These are phyloP conservation scores for Rhynchophorus ferrugineus DNA, from an alignment of 1,140 invertebrate species.

Conservation along the genomic window DNA sequence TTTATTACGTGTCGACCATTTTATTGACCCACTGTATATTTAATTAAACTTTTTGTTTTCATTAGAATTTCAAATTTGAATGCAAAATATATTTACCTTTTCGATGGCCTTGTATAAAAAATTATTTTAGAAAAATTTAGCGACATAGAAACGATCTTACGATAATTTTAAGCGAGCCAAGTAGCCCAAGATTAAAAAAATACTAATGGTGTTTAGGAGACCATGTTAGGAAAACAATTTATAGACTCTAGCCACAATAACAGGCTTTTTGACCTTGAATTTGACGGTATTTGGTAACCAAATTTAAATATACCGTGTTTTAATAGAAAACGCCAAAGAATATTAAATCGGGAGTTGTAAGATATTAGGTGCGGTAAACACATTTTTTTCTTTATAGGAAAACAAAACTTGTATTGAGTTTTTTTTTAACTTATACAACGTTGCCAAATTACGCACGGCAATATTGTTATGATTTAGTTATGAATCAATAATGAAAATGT, in stretches of 20 bases:
- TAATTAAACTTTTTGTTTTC: no score
- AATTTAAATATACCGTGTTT: slow-evolving; percentile 9
- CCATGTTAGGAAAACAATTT: slow-evolving; percentile 5
- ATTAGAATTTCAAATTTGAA: no score
- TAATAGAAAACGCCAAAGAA: slow-evolving; percentile 9
- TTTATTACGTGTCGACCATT: no score
- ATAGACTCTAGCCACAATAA: slow-evolving; percentile 6
- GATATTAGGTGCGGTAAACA: neutral
- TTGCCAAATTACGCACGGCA: neutral
- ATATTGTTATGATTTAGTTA: no score
- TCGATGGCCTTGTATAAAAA: no score
- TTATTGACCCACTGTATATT: no score
- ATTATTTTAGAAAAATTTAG: no score
- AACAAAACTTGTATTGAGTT: neutral
- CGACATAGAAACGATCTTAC: no score
- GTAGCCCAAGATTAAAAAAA: no score
- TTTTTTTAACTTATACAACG: neutral
- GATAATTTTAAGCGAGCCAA: no score
- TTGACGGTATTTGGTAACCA: slow-evolving; percentile 11
- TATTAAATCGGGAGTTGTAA: slow-evolving; percentile 4
- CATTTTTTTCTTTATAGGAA: neutral
- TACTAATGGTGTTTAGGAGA: neutral
- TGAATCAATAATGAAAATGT: no score
- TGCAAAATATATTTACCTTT: no score
- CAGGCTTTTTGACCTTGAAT: slow-evolving; percentile 10